These are phyloP conservation scores for Balanococcus diminutus DNA, from an alignment of 2,888 invertebrate species.

Conservation along the genomic window DNA sequence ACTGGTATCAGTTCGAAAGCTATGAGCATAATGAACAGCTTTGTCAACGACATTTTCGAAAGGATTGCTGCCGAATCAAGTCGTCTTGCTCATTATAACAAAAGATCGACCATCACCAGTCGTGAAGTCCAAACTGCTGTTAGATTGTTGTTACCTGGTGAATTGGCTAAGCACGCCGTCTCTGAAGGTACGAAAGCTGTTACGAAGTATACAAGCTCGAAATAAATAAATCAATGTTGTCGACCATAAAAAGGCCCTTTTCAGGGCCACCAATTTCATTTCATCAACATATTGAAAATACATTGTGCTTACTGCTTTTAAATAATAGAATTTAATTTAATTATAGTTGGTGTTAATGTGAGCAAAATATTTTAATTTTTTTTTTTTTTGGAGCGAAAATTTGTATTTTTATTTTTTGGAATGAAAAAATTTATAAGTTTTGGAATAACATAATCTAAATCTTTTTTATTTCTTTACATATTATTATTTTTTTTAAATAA, in stretches of 20 bases:
- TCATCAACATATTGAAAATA: neutral
- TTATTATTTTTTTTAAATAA: no score
- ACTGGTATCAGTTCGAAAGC: slow-evolving; percentile 73
- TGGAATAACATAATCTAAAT: no score
- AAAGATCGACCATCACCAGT: slow-evolving; percentile 70
- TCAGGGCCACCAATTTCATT: slow-evolving; percentile 53
- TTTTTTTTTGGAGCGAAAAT: no score
- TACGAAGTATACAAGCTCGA: slow-evolving; percentile 66
- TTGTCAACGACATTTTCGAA: slow-evolving; percentile 77
- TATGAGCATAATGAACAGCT: slow-evolving; percentile 77
- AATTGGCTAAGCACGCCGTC: slow-evolving; percentile 75
- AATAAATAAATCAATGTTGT: slow-evolving; percentile 60
- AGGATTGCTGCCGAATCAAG: slow-evolving; percentile 72
- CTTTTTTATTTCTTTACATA: no score
- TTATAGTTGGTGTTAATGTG: no score
- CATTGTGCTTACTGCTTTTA: neutral
- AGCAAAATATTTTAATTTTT: no score
- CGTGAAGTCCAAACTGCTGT: slow-evolving; percentile 75
- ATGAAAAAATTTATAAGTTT: no score
- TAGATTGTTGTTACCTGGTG: slow-evolving; percentile 72
- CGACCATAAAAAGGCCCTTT: slow-evolving; percentile 52
- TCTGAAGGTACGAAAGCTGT: slow-evolving; percentile 72
- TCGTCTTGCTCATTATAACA: slow-evolving; percentile 68
- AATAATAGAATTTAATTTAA: no score
- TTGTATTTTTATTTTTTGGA: no score